Percentiles rank a stretch among this genome's conserved stretches.
Evolutionary conservation across 2,888 invertebrate species (phyloP).

Genomic region (Campoplex capitator): DNA sequence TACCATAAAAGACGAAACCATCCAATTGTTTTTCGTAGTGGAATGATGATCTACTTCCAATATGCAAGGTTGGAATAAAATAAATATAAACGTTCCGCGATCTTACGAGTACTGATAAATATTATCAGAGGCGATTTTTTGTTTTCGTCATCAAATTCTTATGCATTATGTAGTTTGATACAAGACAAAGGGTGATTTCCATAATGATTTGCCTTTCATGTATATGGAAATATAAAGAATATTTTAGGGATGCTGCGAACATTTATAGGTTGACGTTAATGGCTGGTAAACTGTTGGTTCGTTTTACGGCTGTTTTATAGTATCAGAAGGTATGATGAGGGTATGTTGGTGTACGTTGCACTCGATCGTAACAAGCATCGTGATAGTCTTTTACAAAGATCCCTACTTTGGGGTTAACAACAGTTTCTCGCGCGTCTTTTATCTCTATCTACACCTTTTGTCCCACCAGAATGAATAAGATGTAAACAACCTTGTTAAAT

Average conservation of each 20-base stretch:
- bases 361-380: conserved; percentile 59
- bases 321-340: conserved; percentile 40
- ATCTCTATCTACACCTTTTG: conserved; percentile 24
- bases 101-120: background rate
- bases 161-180: background rate
- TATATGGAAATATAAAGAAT: conserved; percentile 32
- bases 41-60: background rate
- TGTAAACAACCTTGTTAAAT: conserved; percentile 73
- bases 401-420: conserved; percentile 65
- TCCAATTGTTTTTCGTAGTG: background rate
- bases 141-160: background rate
- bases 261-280: conserved; percentile 43
- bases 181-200: background rate
- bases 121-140: background rate
- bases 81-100: background rate
- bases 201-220: conserved; percentile 3
- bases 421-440: conserved; percentile 55
- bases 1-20: background rate
- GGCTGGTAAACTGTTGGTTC: conserved; percentile 54
- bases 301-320: conserved; percentile 69
- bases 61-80: background rate
- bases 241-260: conserved; percentile 14
- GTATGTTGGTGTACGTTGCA: conserved; percentile 12
- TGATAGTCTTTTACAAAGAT: conserved; percentile 68
- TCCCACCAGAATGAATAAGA: conserved; percentile 74